Evolutionary conservation across 2,888 invertebrate species (phyloP), one percentile per base, ranked within the genome.

Genomic region (Urechis unicinctus): DNA sequence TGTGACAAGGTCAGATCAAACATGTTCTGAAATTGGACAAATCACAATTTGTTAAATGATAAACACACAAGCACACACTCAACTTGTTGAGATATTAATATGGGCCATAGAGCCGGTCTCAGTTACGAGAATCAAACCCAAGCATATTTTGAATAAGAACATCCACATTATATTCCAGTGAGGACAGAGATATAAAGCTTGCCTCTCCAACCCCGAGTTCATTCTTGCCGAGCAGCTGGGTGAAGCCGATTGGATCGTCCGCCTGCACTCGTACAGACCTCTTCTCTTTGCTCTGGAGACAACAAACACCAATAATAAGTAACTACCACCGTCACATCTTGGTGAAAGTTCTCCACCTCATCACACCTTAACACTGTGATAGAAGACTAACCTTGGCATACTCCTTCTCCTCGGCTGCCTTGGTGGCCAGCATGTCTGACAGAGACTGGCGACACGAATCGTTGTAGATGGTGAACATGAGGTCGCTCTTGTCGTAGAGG

Each of bases 1-100:
- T 90, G 91, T 57, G 85, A 88, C 60, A 98, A 83, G 47, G 95
- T 91, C 44, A 91, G 85, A 77, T 98, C 97, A 80, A 99, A 97
- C 66, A 96, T 88, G 75, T 98, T 82, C 75, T 81, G 66, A n/a
- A 70, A 64, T 9, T 6, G 53, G 45, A 30, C 2, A 48, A 17
- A 36, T 4, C 6, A 13, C 30, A 36, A 44, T 52, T 44, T 43
- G 17, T n/a, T 24, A 24, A 52, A 6, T 44, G 17, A 17, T 29
- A n/a, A 50, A 30, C 5, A 54, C 26, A 41, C n/a, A 22, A 13
- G n/a, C n/a, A n/a, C n/a, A n/a, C n/a, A n/a, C n/a, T n/a, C n/a
- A n/a, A n/a, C n/a, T n/a, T n/a, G n/a, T n/a, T n/a, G n/a, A n/a
- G n/a, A n/a, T n/a, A n/a, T n/a, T n/a, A n/a, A n/a, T n/a, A n/a